Evolutionary conservation across 1,140 invertebrate genomes (phyloP).

Genomic region (Tetragnatha versicolor): DNA sequence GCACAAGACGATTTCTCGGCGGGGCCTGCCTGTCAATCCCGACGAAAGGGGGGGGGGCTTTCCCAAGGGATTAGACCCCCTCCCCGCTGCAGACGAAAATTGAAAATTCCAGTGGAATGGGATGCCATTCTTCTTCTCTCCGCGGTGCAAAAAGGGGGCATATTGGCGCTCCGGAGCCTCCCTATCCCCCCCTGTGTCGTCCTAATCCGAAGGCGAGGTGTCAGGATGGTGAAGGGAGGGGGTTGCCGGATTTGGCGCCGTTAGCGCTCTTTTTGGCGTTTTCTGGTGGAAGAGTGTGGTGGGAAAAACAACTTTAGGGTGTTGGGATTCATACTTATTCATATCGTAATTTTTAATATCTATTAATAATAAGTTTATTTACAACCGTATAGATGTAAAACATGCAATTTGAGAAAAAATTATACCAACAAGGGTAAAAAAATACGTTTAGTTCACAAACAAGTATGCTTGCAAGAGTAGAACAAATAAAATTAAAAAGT

Average conservation of each 20-base stretch:
- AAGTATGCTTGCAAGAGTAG: too few relatives aligned
- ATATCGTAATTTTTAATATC: too few relatives aligned
- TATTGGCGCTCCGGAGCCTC: constrained; percentile 29
- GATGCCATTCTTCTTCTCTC: constrained; percentile 32
- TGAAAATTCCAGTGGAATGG: constrained; percentile 42
- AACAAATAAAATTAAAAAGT: too few relatives aligned
- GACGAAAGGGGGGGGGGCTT: constrained; percentile 7
- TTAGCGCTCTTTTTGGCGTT: not conserved
- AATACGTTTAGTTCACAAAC: too few relatives aligned
- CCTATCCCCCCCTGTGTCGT: not conserved
- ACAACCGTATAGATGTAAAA: too few relatives aligned
- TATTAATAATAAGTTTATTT: too few relatives aligned
- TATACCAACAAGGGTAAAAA: too few relatives aligned
- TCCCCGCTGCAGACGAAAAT: constrained; percentile 20
- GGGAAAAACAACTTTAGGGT: too few relatives aligned
- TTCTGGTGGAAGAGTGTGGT: too few relatives aligned
- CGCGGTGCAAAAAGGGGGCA: constrained; percentile 7
- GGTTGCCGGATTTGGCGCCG: constrained; percentile 16
- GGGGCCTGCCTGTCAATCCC: constrained; percentile 39
- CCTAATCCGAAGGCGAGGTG: constrained; percentile 42
- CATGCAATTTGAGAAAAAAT: too few relatives aligned
- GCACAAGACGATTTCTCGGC: constrained; percentile 42
- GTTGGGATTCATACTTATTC: too few relatives aligned
- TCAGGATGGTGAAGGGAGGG: not conserved
- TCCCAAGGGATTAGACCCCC: constrained; percentile 40